Base-by-base conservation (phyloP, 2,888 invertebrate species). In the Cheilosia urbana region DNA sequence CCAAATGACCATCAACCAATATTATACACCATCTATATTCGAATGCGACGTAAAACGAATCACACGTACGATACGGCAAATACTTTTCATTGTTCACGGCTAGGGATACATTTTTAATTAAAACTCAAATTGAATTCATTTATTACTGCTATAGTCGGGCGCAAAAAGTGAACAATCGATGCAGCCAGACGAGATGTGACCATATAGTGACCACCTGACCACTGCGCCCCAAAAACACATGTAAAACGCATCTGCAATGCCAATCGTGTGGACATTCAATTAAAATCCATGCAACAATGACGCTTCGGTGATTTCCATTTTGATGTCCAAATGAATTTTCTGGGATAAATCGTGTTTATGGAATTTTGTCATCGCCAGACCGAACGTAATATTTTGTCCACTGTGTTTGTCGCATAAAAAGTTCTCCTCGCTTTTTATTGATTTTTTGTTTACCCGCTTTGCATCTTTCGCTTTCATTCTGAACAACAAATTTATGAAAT, bases 81-180 rank as follows among this genome's bases (percentile, higher is more conserved):
- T 58, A 65, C 58, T 47, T 49, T 51, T 19, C 66, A 76, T 27
- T 37, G 30, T 51, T n/a, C 49, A 47, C 37, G 37, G 21, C 19
- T 21, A 49, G 66, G 30, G 17, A 51, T 65, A 51, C 7, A 69
- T 77, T 77, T 77, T 77, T 77, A 77, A 77, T 77, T 77, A 77
- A 77, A 77, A 69, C 69, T 53, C 68, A 68, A 77, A 77, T 68
- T 62, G 62, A 77, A 77, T 77, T 69, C 55, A 60, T 77, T 69
- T 69, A 68, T 60, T 24, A 19, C 42, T 21, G 55, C 62, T 34
- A 62, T 45, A 45, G 66, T 27, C 21, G 49, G 15, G 3, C 40
- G 17, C 55, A 69, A 69, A 60, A 55, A 62, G 21, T 34, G 68
- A 68, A 62, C 77, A 77, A 62, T 77, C 69, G 68, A 45, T 60